These are phyloP conservation scores for Orthonyx spaldingii DNA, from an alignment of 2,113 vertebrate genomes.

Conservation along the genomic window DNA sequence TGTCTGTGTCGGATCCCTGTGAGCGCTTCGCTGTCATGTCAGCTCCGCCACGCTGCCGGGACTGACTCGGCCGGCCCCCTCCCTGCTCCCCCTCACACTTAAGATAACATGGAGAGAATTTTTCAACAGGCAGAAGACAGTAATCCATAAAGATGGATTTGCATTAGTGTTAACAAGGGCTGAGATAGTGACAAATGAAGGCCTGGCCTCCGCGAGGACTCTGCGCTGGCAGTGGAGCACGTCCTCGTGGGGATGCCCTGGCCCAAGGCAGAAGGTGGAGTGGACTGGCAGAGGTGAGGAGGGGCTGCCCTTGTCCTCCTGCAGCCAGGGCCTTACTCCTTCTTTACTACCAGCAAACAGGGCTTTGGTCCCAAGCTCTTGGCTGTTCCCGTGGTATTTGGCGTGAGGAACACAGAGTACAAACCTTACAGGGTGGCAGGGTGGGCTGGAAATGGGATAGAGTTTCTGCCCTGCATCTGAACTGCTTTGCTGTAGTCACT, in stretches of 20 bases:
- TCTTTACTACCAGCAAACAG: neutral
- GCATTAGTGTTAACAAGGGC: constrained; percentile 4
- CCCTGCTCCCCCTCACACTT: neutral
- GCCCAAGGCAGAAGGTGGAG: neutral
- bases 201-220: neutral
- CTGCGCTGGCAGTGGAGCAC: fast-evolving
- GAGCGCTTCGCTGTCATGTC: neutral
- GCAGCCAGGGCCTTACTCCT: neutral
- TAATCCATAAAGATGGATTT: constrained; percentile 21
- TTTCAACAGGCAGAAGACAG: neutral
- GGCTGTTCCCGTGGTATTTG: neutral
- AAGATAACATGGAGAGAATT: neutral
- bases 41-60: neutral
- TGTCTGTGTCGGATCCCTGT: constrained; percentile 4
- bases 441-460: neutral
- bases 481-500: neutral
- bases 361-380: neutral
- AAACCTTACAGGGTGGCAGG: neutral
- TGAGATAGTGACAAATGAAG: neutral
- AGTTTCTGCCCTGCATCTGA: neutral
- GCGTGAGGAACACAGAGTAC: neutral
- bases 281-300: neutral
- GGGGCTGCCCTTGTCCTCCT: neutral
- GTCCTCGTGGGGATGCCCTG: neutral
- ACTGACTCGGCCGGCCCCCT: neutral